Percentiles rank a stretch among this genome's conserved stretches.
phyloP scores from a whole-genome alignment of 2,888 invertebrate genomes.

The Agrypnus murinus region DNA sequence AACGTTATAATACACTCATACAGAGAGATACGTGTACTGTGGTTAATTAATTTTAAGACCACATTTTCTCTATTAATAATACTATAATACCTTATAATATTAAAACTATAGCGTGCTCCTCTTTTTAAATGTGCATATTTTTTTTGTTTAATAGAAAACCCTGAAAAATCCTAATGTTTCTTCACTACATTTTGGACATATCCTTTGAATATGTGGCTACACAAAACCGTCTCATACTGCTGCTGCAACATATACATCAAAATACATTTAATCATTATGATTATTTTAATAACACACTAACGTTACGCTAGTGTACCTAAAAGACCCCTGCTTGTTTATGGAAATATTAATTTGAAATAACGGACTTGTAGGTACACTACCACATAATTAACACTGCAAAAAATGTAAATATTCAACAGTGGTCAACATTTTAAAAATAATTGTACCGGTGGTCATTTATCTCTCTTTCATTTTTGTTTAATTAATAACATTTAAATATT shows the following conservation, averaged over 20 bases:
- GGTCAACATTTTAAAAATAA: slow-evolving; percentile 32
- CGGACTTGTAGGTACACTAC: slow-evolving; percentile 6
- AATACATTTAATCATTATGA: slow-evolving; percentile 9
- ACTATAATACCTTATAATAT: slow-evolving; percentile 29
- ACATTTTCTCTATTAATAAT: slow-evolving; percentile 21
- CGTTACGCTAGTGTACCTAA: neutral
- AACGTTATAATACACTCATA: slow-evolving; percentile 38
- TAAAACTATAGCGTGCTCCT: slow-evolving; percentile 31
- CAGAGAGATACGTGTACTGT: slow-evolving; percentile 37
- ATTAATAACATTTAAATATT: slow-evolving; percentile 28
- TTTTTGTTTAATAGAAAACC: slow-evolving; percentile 38
- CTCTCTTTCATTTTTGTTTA: slow-evolving; percentile 10
- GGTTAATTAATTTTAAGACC: slow-evolving; percentile 26
- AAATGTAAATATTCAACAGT: slow-evolving; percentile 4
- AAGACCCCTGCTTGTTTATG: neutral
- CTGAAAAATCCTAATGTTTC: slow-evolving; percentile 29
- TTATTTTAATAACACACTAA: slow-evolving; percentile 2
- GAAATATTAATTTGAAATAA: neutral
- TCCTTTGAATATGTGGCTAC: slow-evolving; percentile 2
- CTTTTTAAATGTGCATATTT: slow-evolving; percentile 24
- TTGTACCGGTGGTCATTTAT: slow-evolving; percentile 10
- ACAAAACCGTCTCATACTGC: slow-evolving; percentile 11
- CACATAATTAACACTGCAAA: neutral
- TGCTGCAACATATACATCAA: slow-evolving; percentile 31
- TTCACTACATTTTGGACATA: slow-evolving; percentile 20